phyloP scores from a whole-genome alignment of 2,797 vertebrate species.

The Furcifer pardalis region DNA sequence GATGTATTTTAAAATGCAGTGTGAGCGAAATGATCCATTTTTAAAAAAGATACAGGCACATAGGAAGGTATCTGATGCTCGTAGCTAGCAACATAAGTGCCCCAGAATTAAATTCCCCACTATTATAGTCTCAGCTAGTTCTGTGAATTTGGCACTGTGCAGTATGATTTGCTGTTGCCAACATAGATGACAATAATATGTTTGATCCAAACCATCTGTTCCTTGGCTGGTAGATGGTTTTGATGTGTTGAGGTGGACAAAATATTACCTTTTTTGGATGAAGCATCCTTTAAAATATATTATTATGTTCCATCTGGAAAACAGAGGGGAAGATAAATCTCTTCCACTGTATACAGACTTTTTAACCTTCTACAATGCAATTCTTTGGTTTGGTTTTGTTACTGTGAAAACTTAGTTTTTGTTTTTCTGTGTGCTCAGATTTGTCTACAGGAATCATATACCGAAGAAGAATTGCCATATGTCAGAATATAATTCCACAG shows the following conservation, averaged over 20 bases:
- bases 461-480: conserved; percentile 71
- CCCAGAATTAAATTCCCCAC: neutral
- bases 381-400: conserved; percentile 16
- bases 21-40: neutral
- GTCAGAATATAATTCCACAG: conserved; percentile 76
- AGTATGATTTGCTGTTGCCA: neutral
- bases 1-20: neutral
- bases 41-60: accelerated
- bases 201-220: neutral
- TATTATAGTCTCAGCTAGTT: neutral
- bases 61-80: conserved; percentile 12
- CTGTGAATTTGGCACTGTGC: neutral
- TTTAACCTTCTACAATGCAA: neutral
- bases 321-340: neutral
- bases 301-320: neutral
- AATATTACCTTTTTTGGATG: neutral
- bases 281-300: accelerated
- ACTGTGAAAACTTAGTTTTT: conserved; percentile 19
- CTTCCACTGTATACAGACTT: neutral
- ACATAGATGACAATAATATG: accelerated
- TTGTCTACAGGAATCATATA: conserved; percentile 72
- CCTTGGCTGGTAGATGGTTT: neutral
- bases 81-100: accelerated
- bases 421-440: conserved; percentile 58
- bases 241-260: neutral